Evolutionary conservation across 2,797 vertebrate genomes (phyloP).

Genomic region (Trichosurus vulpecula): DNA sequence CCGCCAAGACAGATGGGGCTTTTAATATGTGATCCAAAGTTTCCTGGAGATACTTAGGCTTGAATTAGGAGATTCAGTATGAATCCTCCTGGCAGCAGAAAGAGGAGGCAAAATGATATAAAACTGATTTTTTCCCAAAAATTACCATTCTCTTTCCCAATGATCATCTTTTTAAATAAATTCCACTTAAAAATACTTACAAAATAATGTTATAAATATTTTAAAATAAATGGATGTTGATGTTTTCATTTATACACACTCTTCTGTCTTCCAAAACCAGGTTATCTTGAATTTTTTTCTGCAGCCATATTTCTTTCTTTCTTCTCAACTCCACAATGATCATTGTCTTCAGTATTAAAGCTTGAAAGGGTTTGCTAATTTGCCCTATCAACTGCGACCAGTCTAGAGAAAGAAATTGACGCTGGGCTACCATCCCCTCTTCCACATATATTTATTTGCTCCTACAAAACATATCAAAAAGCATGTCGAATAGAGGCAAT

Average conservation of each 20-base stretch:
- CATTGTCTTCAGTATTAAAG: not conserved
- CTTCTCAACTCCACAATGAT: not conserved
- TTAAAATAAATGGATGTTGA: slow-evolving; percentile 6
- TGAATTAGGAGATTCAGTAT: slow-evolving; percentile 43
- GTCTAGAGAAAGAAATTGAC: not conserved
- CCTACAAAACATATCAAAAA: not conserved
- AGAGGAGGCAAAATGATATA: slow-evolving; percentile 59
- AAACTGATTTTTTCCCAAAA: slow-evolving; percentile 48
- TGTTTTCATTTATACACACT: not conserved
- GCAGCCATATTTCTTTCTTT: not conserved
- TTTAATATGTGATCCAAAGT: slow-evolving; percentile 58
- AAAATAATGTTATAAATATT: not conserved
- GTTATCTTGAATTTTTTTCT: not conserved
- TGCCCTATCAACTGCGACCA: not conserved
- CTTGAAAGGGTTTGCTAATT: not conserved
- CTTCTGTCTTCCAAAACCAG: not conserved
- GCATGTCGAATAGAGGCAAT: not conserved
- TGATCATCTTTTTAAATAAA: not conserved
- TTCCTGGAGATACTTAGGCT: slow-evolving; percentile 67
- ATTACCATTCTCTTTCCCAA: slow-evolving; percentile 36
- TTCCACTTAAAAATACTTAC: slow-evolving; percentile 57
- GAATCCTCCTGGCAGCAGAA: slow-evolving; percentile 45
- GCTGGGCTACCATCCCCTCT: not conserved
- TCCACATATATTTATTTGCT: not conserved
- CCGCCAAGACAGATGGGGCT: slow-evolving; percentile 67